Base-by-base conservation (phyloP, 2,797 vertebrate genomes). In the Pygocentrus nattereri region DNA sequence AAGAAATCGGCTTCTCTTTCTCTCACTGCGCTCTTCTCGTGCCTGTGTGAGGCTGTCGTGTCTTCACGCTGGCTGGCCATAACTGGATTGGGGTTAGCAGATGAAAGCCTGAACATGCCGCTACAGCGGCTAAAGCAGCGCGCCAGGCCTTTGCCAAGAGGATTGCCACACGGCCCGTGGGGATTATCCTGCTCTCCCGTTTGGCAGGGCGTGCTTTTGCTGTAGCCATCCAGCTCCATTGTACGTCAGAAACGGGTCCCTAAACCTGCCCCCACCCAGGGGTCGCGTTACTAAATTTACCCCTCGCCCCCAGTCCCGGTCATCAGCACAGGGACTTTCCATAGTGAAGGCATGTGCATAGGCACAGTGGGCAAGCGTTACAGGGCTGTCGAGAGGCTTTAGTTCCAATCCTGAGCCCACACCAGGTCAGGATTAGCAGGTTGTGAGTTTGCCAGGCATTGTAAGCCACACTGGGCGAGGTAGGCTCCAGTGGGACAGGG, bases 171-270 rank as follows among this genome's bases (percentile, higher is more conserved):
- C 83, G 88, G 88, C 90, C 84, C 87, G 76, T 77, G 34, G 91
- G 90, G 93, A 94, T 94, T 94, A 95, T 93, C 92, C 89, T 84
- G 86, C 65, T 27, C 87, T 77, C 84, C 83, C 86, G 41, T 81
- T 87, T 90, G 80, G n/a, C 87, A 68, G 69, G 62, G 85, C 73
- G 84, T 74, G 84, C 86, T 89, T 81, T 84, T 82, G 50, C 87
- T 80, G 82, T 85, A 47, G 58, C 73, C 72, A 59, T 72, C 62
- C 54, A 78, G 54, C 76, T 73, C 65, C 75, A 56, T 76, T 73
- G 72, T 82, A 79, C 72, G 49, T 54, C 76, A 77, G 61, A 56
- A 82, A 81, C 75, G 41, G 38, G 71, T 76, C 84, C 68, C 73
- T 15, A 61, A 84, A 76, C 80, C 70, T 56, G 61, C 75, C 74